Percentiles rank a stretch among this genome's conserved stretches.
Evolutionary conservation across 2,888 invertebrate species (phyloP).

Genomic region (Chalcosyrphus nemorum): DNA sequence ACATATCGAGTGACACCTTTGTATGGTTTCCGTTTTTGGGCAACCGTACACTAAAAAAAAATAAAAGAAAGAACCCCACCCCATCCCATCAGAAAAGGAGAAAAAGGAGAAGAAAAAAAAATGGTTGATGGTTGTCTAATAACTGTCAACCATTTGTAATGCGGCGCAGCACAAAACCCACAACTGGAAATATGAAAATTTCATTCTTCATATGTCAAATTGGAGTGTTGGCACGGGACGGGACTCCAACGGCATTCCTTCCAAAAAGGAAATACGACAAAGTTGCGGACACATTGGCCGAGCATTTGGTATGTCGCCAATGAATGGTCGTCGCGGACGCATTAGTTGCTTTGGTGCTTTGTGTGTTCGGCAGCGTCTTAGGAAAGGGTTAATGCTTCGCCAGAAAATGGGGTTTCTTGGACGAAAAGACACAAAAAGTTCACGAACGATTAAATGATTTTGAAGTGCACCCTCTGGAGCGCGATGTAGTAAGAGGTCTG

Average conservation of each 20-base stretch:
- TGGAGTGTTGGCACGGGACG: constrained; percentile 8
- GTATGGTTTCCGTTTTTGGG: constrained; percentile 71
- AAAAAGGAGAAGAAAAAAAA: constrained; percentile 37
- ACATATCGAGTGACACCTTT: constrained; percentile 72
- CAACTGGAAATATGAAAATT: constrained; percentile 63
- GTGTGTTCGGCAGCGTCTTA: neutral
- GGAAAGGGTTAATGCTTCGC: constrained; percentile 25
- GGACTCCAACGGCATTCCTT: constrained; percentile 22
- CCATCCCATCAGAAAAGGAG: constrained; percentile 41
- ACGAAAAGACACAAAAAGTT: constrained; percentile 22
- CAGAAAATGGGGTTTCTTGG: constrained; percentile 45
- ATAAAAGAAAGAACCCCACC: constrained; percentile 5
- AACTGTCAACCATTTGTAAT: constrained; percentile 72
- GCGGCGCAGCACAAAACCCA: constrained; percentile 53
- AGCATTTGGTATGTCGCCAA: constrained; percentile 65
- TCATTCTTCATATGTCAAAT: constrained; percentile 64
- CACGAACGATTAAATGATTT: constrained; percentile 42
- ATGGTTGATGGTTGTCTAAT: constrained; percentile 69
- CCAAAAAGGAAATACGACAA: constrained; percentile 55
- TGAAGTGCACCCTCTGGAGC: neutral
- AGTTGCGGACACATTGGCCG: constrained; percentile 66
- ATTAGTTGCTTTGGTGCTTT: neutral
- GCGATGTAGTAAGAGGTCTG: too few species aligned
- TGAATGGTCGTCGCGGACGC: constrained; percentile 40
- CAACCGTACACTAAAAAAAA: constrained; percentile 8